Evolutionary conservation across 2,888 invertebrate species (phyloP), one percentile per base, ranked within the genome.

Genomic region (Acheta domesticus): DNA sequence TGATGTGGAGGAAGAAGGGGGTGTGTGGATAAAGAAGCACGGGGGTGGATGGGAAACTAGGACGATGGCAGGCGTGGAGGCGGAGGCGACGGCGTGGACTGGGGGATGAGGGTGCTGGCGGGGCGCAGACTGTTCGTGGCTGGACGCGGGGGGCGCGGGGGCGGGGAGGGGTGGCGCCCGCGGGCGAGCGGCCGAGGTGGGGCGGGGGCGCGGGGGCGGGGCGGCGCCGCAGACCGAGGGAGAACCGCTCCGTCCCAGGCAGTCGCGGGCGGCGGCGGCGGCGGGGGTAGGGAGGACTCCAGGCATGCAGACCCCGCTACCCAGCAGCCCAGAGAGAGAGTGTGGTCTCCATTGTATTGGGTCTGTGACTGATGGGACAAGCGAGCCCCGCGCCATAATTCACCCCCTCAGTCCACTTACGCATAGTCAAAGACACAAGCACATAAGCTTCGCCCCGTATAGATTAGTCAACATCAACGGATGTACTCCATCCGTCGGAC

Each of bases 331-430:
- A 48, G 76, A n/a, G 76, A n/a, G 76, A 76, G 76, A 76, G 48
- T 76, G 16, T 77, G 11, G 77, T 48, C 48, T 77, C 49, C 48
- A n/a, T 19, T 48, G 49, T 77, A 48, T n/a, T 48, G 77, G 49
- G 20, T 20, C 36, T 78, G 21, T 78, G 78, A 78, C 48, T 78
- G 78, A 78, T 78, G 74, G 48, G n/a, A 74, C 74, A 48, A 75
- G 75, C 74, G 49, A 75, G 75, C 49, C 49, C 49, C 5, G 49
- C 20, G 75, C 78, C 73, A 78, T 78, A 78, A 78, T 49, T 78
- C 78, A 78, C 78, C 62, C 20, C 75, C 73, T 78, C 73, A 50
- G 48, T 62, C 50, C 73, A 62, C 62, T 36, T 77, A 77, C 73
- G 73, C 73, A 62, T 73, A 73, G 77, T 36, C 50, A 49, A 73